Evolutionary conservation across 2,113 vertebrate species (phyloP).

Genomic region (Eurypyga helias): DNA sequence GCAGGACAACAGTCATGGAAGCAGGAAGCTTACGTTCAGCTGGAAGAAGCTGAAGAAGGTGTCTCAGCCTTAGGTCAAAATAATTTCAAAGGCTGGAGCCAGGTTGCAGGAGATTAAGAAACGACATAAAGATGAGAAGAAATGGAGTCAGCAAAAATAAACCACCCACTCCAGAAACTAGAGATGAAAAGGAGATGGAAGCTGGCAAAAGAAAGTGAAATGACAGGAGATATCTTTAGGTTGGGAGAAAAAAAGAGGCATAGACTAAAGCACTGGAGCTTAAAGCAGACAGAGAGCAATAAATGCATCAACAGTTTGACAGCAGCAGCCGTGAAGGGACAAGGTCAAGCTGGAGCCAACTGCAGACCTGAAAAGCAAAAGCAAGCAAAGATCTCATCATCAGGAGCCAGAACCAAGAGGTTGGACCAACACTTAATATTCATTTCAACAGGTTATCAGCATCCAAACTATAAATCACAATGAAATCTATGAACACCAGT

Average conservation of each 20-base stretch:
- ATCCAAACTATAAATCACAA: background rate
- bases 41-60: background rate
- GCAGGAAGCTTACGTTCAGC: background rate
- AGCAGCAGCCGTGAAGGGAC: background rate
- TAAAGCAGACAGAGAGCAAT: background rate
- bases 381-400: background rate
- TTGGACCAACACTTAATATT: background rate
- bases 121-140: background rate
- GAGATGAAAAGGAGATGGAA: constrained; percentile 27
- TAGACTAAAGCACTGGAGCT: background rate
- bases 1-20: background rate
- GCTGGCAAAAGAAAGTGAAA: constrained; percentile 36
- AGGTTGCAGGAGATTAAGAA: background rate
- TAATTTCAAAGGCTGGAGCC: background rate
- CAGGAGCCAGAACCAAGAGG: background rate
- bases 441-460: background rate
- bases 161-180: background rate
- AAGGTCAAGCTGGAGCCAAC: background rate
- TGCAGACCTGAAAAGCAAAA: constrained; percentile 12
- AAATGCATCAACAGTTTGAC: background rate
- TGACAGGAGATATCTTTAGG: constrained; percentile 20
- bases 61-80: background rate
- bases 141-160: constrained; percentile 44
- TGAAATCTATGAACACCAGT: background rate
- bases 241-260: background rate